These are phyloP conservation scores for Drosophila orena DNA, from an alignment of 1,140 invertebrate species.

Conservation along the genomic window DNA sequence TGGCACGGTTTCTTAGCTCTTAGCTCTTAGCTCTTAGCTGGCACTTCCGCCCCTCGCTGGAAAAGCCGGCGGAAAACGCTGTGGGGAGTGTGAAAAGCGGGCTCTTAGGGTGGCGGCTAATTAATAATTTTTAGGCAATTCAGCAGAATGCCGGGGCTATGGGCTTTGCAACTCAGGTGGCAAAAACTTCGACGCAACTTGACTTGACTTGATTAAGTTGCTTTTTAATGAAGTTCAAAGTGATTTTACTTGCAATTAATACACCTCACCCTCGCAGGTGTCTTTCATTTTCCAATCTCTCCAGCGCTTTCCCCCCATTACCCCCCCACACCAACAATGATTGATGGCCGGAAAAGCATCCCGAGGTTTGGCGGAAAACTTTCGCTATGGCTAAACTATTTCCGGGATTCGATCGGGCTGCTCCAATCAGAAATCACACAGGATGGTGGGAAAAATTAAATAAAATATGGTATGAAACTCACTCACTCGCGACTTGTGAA, in stretches of 20 bases:
- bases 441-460: not conserved
- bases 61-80: not conserved
- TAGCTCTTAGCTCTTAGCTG: not conserved
- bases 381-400: slow-evolving; percentile 30
- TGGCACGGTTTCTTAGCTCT: slow-evolving; percentile 2
- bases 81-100: not conserved
- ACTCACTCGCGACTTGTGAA: no score
- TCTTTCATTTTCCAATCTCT: slow-evolving; percentile 1
- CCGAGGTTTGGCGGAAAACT: slow-evolving; percentile 5
- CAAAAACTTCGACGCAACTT: slow-evolving; percentile 56
- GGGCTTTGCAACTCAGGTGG: slow-evolving; percentile 16
- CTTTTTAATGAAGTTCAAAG: slow-evolving; percentile 82
- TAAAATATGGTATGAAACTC: no score
- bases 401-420: not conserved
- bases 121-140: slow-evolving; percentile 83
- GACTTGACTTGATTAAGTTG: slow-evolving; percentile 77
- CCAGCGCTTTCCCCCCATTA: not conserved
- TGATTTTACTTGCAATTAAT: slow-evolving; percentile 79
- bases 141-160: slow-evolving; percentile 50
- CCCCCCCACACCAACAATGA: slow-evolving; percentile 7
- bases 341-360: slow-evolving; percentile 16
- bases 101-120: slow-evolving; percentile 35
- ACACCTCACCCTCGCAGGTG: slow-evolving; percentile 32
- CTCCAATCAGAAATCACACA: slow-evolving; percentile 2
- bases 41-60: not conserved